These are phyloP conservation scores for Dryococelus australis DNA, from an alignment of 2,888 invertebrate genomes.

Conservation along the genomic window DNA sequence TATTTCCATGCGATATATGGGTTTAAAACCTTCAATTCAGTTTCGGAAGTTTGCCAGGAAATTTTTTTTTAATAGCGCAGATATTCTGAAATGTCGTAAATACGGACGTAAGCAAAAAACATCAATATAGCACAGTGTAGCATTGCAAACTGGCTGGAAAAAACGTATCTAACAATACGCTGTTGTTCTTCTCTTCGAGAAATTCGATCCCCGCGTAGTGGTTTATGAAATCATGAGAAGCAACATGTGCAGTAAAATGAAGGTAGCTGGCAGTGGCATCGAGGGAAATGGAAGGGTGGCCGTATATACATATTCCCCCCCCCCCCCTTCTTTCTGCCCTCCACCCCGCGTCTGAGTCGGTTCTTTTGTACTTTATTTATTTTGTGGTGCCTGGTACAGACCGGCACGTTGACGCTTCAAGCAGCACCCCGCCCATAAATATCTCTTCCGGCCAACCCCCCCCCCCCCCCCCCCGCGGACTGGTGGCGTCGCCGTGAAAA, in stretches of 20 bases:
- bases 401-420: background rate
- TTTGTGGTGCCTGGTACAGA: background rate
- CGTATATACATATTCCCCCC: background rate
- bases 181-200: background rate
- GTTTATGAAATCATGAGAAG: constrained; percentile 16
- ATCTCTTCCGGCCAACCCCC: background rate
- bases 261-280: background rate
- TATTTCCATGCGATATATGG: no score
- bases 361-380: constrained; percentile 5
- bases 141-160: no score
- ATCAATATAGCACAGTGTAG: no score
- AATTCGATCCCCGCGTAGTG: background rate
- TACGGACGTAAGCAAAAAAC: no score
- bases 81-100: no score
- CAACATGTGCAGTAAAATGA: background rate
- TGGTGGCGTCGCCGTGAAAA: no score
- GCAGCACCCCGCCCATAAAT: background rate
- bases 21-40: no score
- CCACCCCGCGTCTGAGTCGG: background rate
- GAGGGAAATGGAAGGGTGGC: background rate
- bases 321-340: background rate
- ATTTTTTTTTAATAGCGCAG: no score
- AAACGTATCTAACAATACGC: no score
- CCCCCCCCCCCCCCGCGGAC: no score
- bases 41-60: no score